Percentiles rank a stretch among this genome's conserved stretches.
phyloP scores from a whole-genome alignment of 1,140 invertebrate genomes.

The Drosophila carrolli region DNA sequence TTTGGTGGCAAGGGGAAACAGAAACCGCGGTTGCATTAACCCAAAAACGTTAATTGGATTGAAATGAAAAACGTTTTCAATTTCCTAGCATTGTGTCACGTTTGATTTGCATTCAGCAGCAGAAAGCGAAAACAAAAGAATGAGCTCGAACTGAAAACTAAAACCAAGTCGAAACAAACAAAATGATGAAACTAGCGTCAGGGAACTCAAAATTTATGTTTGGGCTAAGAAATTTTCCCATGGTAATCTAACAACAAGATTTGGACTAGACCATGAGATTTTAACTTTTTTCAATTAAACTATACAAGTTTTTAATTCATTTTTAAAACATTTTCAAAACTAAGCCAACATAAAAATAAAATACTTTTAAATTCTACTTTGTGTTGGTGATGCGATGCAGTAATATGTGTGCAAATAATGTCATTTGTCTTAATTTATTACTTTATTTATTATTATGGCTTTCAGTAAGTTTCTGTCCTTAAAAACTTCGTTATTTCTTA shows the following conservation, averaged over 20 bases:
- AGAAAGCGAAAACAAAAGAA: slow-evolving; percentile 24
- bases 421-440: too few species aligned
- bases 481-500: too few species aligned
- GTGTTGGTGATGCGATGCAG: too few species aligned
- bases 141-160: slow-evolving; percentile 1
- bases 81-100: slow-evolving; percentile 80
- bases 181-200: slow-evolving; percentile 1
- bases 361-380: too few species aligned
- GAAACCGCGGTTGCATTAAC: slow-evolving; percentile 68
- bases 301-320: too few species aligned
- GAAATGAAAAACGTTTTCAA: slow-evolving; percentile 78
- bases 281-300: background rate
- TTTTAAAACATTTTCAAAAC: too few species aligned
- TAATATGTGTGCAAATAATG: too few species aligned
- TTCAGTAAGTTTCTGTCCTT: too few species aligned
- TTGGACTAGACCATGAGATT: too few species aligned
- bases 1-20: background rate
- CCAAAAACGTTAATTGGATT: slow-evolving; percentile 84
- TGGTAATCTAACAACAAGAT: background rate
- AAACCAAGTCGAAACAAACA: slow-evolving; percentile 16
- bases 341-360: too few species aligned
- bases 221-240: background rate
- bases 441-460: too few species aligned
- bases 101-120: slow-evolving; percentile 64
- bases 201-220: background rate